A percentile compares a stretch with the other conserved stretches of the same genome.
Evolutionary conservation across 2,797 vertebrate species (phyloP).

Genomic region (Phataginus tetradactyla): DNA sequence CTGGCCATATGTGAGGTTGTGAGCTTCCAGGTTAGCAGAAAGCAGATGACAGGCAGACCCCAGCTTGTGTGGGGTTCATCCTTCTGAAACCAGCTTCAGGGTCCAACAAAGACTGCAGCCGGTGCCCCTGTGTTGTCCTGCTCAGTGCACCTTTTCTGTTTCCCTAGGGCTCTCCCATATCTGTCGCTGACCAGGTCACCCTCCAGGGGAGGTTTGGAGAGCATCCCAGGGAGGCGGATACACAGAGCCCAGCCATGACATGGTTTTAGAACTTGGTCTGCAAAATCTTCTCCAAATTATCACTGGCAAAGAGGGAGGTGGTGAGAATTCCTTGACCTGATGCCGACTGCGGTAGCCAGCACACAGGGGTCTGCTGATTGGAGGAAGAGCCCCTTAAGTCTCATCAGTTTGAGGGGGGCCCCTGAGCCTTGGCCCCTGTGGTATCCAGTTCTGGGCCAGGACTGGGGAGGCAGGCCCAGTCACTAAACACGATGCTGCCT

Average conservation of each 20-base stretch:
- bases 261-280: background rate
- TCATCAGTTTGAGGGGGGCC: background rate
- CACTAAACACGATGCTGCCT: background rate
- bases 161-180: background rate
- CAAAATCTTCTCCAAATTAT: background rate
- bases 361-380: background rate
- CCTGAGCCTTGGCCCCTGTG: background rate
- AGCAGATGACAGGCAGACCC: background rate
- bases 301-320: background rate
- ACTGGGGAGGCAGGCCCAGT: background rate
- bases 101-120: background rate
- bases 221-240: background rate
- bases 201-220: background rate
- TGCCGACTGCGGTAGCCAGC: slow-evolving; percentile 2
- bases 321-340: background rate
- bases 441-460: background rate
- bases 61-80: background rate
- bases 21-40: background rate
- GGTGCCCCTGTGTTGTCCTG: background rate
- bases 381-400: slow-evolving; percentile 18
- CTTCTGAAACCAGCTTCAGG: background rate
- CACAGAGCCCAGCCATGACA: background rate
- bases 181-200: background rate
- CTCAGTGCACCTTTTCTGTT: background rate
- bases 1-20: background rate